Percentiles rank a stretch among this genome's conserved stretches.
Evolutionary conservation across 2,113 vertebrate genomes (phyloP).

Genomic region (Delphinus delphis): DNA sequence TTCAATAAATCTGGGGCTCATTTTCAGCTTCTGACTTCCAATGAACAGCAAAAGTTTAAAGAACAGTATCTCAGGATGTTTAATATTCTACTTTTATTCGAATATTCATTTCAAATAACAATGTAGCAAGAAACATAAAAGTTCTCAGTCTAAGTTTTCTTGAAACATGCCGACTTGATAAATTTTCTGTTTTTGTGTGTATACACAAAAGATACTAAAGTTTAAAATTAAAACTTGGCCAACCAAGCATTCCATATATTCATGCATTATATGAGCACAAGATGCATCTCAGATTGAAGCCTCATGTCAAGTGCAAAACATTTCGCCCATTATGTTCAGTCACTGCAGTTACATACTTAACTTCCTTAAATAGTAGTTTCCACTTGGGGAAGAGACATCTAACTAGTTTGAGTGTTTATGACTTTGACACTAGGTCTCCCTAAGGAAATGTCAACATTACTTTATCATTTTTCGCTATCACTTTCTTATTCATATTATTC

Average conservation of each 20-base stretch:
- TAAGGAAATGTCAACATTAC: conserved; percentile 39
- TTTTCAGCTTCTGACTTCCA: conserved; percentile 54
- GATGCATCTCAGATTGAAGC: conserved; percentile 30
- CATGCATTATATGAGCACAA: conserved; percentile 57
- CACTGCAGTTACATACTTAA: conserved; percentile 58
- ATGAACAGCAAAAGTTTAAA: conserved; percentile 46
- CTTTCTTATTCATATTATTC: conserved; percentile 38
- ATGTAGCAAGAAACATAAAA: not conserved
- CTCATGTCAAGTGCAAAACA: conserved; percentile 42
- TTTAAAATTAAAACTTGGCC: conserved; percentile 52
- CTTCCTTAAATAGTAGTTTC: conserved; percentile 64
- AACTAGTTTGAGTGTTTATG: conserved; percentile 54
- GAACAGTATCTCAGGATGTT: not conserved
- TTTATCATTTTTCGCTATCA: not conserved
- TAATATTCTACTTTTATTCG: conserved; percentile 28
- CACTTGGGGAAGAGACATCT: conserved; percentile 36
- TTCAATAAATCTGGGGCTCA: conserved; percentile 49
- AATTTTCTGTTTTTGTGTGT: not conserved
- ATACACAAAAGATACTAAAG: conserved; percentile 15
- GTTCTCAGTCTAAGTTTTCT: conserved; percentile 27
- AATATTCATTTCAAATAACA: conserved; percentile 48
- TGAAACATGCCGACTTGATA: not conserved
- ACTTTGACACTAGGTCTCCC: conserved; percentile 32
- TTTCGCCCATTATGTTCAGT: conserved; percentile 57
- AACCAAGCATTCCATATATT: conserved; percentile 46